Percentiles rank a stretch among this genome's conserved stretches.
Evolutionary conservation across 2,888 invertebrate species (phyloP).

Genomic region (Unio delphinus): DNA sequence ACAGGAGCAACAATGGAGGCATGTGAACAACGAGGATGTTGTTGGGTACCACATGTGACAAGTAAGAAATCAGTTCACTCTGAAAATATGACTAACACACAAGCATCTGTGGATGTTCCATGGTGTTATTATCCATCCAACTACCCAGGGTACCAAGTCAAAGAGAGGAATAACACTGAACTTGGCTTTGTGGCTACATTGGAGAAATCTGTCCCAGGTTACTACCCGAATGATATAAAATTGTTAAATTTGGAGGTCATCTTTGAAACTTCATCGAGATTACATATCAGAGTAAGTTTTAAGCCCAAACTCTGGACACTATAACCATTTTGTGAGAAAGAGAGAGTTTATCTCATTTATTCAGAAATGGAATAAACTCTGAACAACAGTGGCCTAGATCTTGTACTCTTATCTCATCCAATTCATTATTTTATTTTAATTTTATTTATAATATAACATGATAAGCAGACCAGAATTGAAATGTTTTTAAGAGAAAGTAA

Average conservation of each 20-base stretch:
- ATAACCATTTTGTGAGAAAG: background rate
- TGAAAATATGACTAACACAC: slow-evolving; percentile 5
- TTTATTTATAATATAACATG: no score
- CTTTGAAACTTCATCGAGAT: slow-evolving; percentile 40
- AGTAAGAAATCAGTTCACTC: slow-evolving; percentile 10
- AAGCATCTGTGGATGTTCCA: slow-evolving; percentile 36
- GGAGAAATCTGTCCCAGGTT: slow-evolving; percentile 26
- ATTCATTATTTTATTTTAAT: no score
- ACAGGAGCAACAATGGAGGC: slow-evolving; percentile 11
- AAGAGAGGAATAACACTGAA: slow-evolving; percentile 15
- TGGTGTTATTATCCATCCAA: slow-evolving; percentile 49
- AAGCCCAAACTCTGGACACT: background rate
- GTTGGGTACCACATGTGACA: slow-evolving; percentile 32
- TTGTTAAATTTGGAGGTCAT: slow-evolving; percentile 41
- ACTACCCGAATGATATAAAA: slow-evolving; percentile 41
- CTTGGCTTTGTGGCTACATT: slow-evolving; percentile 29
- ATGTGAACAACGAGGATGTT: slow-evolving; percentile 48
- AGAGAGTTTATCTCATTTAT: no score
- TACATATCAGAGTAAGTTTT: slow-evolving; percentile 48
- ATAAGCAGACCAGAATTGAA: no score
- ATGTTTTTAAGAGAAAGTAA: no score
- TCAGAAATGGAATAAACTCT: no score
- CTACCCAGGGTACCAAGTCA: slow-evolving; percentile 38
- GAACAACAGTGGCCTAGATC: no score
- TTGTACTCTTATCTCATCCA: no score